Conservation (phyloP, 1,140 invertebrate genomes). For the Zaprionus africanus region DNA sequence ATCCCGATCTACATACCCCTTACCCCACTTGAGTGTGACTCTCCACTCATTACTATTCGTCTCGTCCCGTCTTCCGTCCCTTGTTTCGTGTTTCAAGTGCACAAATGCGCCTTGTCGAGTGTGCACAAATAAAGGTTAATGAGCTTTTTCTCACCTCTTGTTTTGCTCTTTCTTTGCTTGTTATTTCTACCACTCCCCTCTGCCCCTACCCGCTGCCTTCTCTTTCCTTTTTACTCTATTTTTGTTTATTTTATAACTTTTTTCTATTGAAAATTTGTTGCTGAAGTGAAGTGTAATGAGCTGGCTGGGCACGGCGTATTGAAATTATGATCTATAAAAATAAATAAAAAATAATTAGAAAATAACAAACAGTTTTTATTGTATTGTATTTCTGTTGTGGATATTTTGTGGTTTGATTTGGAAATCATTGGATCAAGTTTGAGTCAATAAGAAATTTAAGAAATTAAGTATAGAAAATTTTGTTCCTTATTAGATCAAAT, state of each 20-base stretch:
- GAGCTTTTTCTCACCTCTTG: slow-evolving; percentile 58
- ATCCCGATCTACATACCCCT: slow-evolving; percentile 36
- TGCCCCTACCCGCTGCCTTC: not conserved
- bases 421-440: too few relatives aligned
- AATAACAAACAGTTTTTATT: not conserved
- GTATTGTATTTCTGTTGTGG: too few relatives aligned
- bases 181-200: slow-evolving; percentile 8
- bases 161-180: slow-evolving; percentile 19
- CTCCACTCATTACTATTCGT: slow-evolving; percentile 33
- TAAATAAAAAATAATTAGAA: not conserved
- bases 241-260: slow-evolving; percentile 14
- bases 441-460: not conserved
- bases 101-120: slow-evolving; percentile 40
- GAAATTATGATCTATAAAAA: not conserved
- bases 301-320: not conserved
- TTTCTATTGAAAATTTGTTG: slow-evolving; percentile 14
- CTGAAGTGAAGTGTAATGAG: slow-evolving; percentile 37
- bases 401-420: too few relatives aligned
- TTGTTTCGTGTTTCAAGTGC: slow-evolving; percentile 49
- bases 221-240: not conserved
- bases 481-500: not conserved
- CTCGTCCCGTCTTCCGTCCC: slow-evolving; percentile 8
- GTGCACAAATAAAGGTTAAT: slow-evolving; percentile 74
- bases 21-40: not conserved
- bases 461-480: not conserved